Evolutionary conservation across 2,797 vertebrate genomes (phyloP).

Genomic region (Pampus argenteus): DNA sequence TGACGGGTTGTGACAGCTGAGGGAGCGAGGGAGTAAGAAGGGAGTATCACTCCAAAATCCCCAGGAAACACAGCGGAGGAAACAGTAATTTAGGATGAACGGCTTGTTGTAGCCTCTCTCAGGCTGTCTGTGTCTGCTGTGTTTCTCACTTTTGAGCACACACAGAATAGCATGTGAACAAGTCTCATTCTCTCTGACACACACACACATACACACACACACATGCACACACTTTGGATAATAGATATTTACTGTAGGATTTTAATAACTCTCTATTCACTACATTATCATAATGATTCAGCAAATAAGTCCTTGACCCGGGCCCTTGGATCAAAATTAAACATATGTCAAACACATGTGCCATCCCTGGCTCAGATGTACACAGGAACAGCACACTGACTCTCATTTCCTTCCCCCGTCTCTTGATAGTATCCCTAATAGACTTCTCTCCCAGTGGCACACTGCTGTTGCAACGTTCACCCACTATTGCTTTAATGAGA

Average conservation of each 20-base stretch:
- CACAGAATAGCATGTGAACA: slow-evolving; percentile 9
- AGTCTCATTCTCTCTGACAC: slow-evolving; percentile 4
- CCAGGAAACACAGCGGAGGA: slow-evolving; percentile 67
- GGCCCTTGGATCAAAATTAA: slow-evolving; percentile 61
- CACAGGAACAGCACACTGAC: slow-evolving; percentile 51
- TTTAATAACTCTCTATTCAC: slow-evolving; percentile 53
- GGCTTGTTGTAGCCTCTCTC: slow-evolving; percentile 38
- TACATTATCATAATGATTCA: slow-evolving; percentile 68
- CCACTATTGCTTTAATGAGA: slow-evolving; percentile 82
- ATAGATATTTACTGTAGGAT: slow-evolving; percentile 47
- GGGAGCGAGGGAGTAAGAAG: slow-evolving; percentile 73
- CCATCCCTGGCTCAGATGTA: slow-evolving; percentile 58
- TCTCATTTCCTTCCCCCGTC: slow-evolving; percentile 73
- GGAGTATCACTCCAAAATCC: slow-evolving; percentile 76
- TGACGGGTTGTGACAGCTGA: slow-evolving; percentile 79
- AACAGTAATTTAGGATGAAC: slow-evolving; percentile 69
- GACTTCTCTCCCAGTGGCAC: slow-evolving; percentile 79
- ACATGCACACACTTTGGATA: slow-evolving; percentile 5
- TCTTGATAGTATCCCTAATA: slow-evolving; percentile 82
- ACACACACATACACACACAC: no score
- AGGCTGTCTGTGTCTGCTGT: slow-evolving; percentile 42
- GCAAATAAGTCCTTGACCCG: slow-evolving; percentile 52
- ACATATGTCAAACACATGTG: slow-evolving; percentile 65
- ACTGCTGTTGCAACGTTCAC: slow-evolving; percentile 79
- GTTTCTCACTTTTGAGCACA: slow-evolving; percentile 45